Percentiles rank a stretch among this genome's conserved stretches.
These are phyloP conservation scores for Cyanoderma ruficeps DNA, from an alignment of 2,113 vertebrate genomes.

Conservation along the genomic window DNA sequence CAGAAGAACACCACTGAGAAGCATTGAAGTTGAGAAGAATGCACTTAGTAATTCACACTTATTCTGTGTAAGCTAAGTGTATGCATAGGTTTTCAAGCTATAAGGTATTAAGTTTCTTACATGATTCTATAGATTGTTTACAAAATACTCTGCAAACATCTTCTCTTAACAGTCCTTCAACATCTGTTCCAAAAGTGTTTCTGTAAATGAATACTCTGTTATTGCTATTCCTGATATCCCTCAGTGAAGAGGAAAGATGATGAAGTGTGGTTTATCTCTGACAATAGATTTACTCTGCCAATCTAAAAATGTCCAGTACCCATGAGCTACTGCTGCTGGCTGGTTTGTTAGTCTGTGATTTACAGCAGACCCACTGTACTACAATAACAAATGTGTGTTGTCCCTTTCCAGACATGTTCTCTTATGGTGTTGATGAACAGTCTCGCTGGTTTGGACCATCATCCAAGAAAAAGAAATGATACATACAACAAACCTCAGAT, in stretches of 20 bases:
- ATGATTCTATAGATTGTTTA: neutral
- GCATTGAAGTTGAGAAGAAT: neutral
- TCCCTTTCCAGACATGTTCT: neutral
- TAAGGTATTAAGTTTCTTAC: neutral
- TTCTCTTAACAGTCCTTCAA: neutral
- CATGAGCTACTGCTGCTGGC: neutral
- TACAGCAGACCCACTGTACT: neutral
- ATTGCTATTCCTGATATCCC: neutral
- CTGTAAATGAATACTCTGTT: neutral
- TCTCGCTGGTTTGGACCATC: neutral
- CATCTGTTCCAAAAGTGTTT: neutral
- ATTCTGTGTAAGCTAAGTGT: neutral
- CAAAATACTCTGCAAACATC: neutral
- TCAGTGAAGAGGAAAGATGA: neutral
- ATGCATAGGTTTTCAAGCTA: neutral
- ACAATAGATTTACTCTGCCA: neutral
- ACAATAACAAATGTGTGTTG: neutral
- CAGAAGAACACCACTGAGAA: neutral
- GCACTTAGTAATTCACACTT: neutral
- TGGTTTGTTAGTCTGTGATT: slow-evolving; percentile 6
- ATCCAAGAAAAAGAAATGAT: neutral
- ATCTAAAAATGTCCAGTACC: neutral
- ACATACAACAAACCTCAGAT: neutral
- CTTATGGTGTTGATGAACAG: neutral
- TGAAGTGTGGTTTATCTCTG: neutral